These are phyloP conservation scores for Sebastes oblongus DNA, from an alignment of 2,797 vertebrate genomes.

Conservation along the genomic window DNA sequence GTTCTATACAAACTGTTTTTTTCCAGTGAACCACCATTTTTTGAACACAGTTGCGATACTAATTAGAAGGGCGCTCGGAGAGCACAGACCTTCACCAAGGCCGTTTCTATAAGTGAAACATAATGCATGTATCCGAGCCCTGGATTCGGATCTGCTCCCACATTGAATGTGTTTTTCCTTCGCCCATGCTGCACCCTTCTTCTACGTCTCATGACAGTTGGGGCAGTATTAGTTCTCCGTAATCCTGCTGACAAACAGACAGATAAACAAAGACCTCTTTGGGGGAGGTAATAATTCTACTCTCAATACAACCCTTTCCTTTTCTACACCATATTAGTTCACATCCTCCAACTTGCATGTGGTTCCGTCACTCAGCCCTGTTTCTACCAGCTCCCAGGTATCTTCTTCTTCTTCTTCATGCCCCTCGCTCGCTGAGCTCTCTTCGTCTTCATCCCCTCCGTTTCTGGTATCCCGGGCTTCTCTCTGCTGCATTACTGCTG, in stretches of 20 bases:
- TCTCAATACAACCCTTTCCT: background rate
- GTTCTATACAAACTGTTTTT: background rate
- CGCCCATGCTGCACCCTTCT: background rate
- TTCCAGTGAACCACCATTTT: background rate
- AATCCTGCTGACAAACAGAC: background rate
- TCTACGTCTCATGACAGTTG: background rate
- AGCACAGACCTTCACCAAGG: too few species aligned
- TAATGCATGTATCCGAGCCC: too few species aligned
- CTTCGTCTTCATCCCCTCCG: constrained; percentile 8
- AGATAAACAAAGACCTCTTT: background rate
- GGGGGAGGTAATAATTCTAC: background rate
- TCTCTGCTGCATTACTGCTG: constrained; percentile 49
- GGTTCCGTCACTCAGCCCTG: background rate
- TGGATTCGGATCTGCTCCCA: too few species aligned
- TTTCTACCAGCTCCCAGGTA: background rate
- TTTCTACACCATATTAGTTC: rapidly evolving
- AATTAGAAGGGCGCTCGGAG: background rate
- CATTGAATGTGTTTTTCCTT: too few species aligned
- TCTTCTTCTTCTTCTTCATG: background rate
- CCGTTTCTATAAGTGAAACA: too few species aligned
- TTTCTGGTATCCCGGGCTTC: constrained; percentile 44
- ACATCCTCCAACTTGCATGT: background rate
- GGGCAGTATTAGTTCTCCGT: background rate
- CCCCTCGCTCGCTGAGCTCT: background rate
- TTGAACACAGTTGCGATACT: background rate